Evolutionary conservation across 2,797 vertebrate species (phyloP), one percentile per base, ranked within the genome.

Genomic region (Dendrocincla tyrannina): DNA sequence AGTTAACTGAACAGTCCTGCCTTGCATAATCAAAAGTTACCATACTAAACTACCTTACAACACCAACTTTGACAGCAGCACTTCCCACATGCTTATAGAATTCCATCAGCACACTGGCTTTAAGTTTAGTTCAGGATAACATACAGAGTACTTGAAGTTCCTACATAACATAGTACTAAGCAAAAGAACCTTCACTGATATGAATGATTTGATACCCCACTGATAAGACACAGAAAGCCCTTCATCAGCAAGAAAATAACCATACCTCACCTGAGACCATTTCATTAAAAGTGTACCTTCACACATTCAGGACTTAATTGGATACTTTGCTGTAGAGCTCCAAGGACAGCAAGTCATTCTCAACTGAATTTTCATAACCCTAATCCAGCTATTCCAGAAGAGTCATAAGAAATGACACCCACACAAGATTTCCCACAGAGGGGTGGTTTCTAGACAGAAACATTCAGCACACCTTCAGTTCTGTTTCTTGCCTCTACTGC

Each of bases 381-480:
- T 10, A 89, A 59, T 44, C 58, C 49, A 49, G 56, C 52, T 77
- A 24, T 56, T 75, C 60, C 68, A 64, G 68, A 53, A 41, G 23
- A 93, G 76, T 32, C 49, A 20, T 17, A 85, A 89, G 47, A 87
- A 94, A 74, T 16, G 44, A 92, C 78, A 83, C 87, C 80, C 53
- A 86, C 84, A 66, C 70, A 87, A 68, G 7, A 62, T 55, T 94
- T 92, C 83, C 66, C 91, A 96, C 69, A 92, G 67, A 56, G 10
- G 11, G 7, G 18, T 73, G 35, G 30, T 62, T 89, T 85, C 67
- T 68, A 33, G 58, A 85, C 49, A 47, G 53, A 88, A 84, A 69
- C 17, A 25, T 12, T 35, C 23, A 62, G 11, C 17, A 59, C 2
- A 32, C n/a, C 35, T 75, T 53, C 41, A 58, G 7, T 50, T 72